Base-by-base conservation (phyloP, 2,888 invertebrate genomes). In the Oscheius onirici region DNA sequence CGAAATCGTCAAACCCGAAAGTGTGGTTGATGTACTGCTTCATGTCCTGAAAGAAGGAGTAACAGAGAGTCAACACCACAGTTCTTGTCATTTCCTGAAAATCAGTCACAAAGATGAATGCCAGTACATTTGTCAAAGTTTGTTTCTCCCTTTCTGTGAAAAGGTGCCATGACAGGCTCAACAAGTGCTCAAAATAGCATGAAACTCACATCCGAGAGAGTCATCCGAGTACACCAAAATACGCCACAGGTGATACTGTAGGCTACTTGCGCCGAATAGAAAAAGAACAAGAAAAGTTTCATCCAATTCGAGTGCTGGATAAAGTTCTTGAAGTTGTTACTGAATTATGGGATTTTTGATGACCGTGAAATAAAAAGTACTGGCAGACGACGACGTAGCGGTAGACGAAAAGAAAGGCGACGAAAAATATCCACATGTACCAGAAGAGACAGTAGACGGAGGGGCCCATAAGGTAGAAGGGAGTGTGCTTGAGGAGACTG, bases 341-440 rank as follows among this genome's bases (percentile, higher is more conserved):
- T 55, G n/a, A 26, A 55, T 8, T 0, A 24, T 13, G 11, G n/a
- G 11, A 15, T 10, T 26, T 55, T 11, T 13, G 5, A 17, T 46
- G 8, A 46, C 13, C 34, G 5, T 3, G 15, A 5, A 17, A 17
- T 3, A 17, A 46, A 55, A 55, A 46, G 3, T 22, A 44, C 63
- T 28, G n/a, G n/a, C 63, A 63, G 10, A 46, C 49, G 3, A 46
- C 46, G 11, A 44, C 46, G 6, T 44, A 63, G 5, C 63, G 46
- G 40, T 63, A 43, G 41, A 60, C 60, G 26, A 60, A 60, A 2
- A 60, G 41, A 43, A 60, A 13, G 8, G 28, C 60, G 15, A 60
- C 60, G 0, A 60, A 40, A 0, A 20, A 20, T 6, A 60, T 40
- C 60, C 60, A 60, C 40, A 44, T 44, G 13, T 63, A 22, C 20